Base-by-base conservation (phyloP, 1,140 invertebrate genomes). In the Oncopeltus fasciatus region DNA sequence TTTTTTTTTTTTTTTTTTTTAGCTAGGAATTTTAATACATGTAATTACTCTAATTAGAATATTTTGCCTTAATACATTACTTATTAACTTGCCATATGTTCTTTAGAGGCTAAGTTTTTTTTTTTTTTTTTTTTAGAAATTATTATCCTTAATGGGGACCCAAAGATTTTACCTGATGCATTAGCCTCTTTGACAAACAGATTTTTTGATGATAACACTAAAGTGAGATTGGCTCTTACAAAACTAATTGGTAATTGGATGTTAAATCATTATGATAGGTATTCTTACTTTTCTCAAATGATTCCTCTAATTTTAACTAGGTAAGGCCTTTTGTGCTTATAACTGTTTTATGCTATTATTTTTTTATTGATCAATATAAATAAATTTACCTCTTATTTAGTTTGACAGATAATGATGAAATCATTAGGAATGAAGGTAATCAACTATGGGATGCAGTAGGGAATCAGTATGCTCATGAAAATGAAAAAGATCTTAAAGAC, bases 261-360 rank as follows among this genome's bases (percentile, higher is more conserved):
- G 24, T 65, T 83, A 18, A 74, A 87, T 26, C 74, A 89, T 14
- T 74, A 75, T 27, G 88, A 92, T 72, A 75, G 87, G 65, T 91
- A 91, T 70, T 88, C 86, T 5, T 89, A 80, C 72, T 88, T 86
- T 73, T 77, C 83, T 66, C 83, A 81, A 70, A 72, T 91, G 0
- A 73, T 91, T 28, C 88, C 88, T 0, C 68, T 91, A 9, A 74
- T 90, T 3, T 69, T 91, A n/a, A 87, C 87, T 47, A 80, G 83
- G 69, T 78, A 74, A 57, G 27, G 1, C 31, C 5, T 8, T 46
- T 11, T 1, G 18, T 46, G 18, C 44, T 9, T 20, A 20, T n/a
- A 46, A 46, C 18, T 2, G 18, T 18, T 3, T 3, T 46, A 46
- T 46, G 21, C 21, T 5, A 2, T 18, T 9, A 18, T 46, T 38